Conservation (phyloP, 2,113 vertebrate genomes). For the Xenus cinereus region DNA sequence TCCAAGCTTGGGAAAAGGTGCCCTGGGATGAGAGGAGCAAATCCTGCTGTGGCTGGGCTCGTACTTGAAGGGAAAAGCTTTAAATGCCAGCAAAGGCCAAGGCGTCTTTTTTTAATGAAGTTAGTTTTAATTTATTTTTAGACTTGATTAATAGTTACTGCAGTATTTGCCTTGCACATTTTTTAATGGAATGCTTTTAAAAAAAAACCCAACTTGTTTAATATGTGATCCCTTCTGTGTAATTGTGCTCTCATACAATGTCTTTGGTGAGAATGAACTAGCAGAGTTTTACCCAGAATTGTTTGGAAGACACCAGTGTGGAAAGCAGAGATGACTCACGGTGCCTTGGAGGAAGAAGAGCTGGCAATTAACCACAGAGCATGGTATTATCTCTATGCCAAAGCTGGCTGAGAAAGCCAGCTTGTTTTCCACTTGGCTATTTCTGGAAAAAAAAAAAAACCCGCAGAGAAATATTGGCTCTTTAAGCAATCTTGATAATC, state of each 20-base stretch:
- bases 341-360: constrained; percentile 51
- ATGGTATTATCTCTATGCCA: constrained; percentile 35
- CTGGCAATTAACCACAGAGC: constrained; percentile 31
- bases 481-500: constrained; percentile 19
- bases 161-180: constrained; percentile 42
- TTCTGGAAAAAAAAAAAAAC: neutral
- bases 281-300: constrained; percentile 37
- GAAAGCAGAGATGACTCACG: constrained; percentile 63
- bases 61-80: constrained; percentile 58
- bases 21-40: constrained; percentile 34
- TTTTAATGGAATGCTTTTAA: constrained; percentile 16
- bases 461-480: neutral
- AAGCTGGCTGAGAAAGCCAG: constrained; percentile 10
- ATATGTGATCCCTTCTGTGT: constrained; percentile 28
- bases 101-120: constrained; percentile 9
- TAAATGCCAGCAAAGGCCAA: neutral
- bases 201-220: neutral
- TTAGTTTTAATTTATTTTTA: constrained; percentile 58
- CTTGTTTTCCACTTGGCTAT: neutral
- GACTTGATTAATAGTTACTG: constrained; percentile 28
- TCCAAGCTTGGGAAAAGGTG: constrained; percentile 41
- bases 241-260: neutral
- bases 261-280: constrained; percentile 59
- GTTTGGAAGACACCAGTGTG: constrained; percentile 56
- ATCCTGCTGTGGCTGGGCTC: constrained; percentile 40